Percentiles rank a stretch among this genome's conserved stretches.
These are phyloP conservation scores for Zophobas atratus DNA, from an alignment of 1,140 invertebrate species.

Conservation along the genomic window DNA sequence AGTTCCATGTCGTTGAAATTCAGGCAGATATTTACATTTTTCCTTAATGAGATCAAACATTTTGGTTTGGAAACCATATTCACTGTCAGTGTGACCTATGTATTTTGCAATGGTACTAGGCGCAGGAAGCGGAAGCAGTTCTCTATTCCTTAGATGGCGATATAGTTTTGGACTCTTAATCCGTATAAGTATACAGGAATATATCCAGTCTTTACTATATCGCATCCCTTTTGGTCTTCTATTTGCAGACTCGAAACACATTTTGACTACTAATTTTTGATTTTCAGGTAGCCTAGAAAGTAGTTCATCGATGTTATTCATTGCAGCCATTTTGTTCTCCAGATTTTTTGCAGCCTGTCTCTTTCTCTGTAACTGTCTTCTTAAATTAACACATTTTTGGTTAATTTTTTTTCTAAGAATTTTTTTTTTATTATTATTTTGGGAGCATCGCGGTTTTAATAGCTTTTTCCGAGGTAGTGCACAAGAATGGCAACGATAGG, in stretches of 20 bases:
- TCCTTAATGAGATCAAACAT: slow-evolving; percentile 37
- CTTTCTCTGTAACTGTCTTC: too few species aligned
- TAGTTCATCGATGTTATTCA: not conserved
- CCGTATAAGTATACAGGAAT: slow-evolving; percentile 26
- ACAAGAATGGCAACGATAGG: too few species aligned
- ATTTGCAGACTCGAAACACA: not conserved
- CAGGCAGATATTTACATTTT: slow-evolving; percentile 31
- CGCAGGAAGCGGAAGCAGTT: slow-evolving; percentile 17
- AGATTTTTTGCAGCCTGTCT: too few species aligned
- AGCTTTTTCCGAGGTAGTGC: too few species aligned
- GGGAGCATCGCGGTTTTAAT: too few species aligned
- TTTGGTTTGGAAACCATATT: slow-evolving; percentile 37
- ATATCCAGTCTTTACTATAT: slow-evolving; percentile 33
- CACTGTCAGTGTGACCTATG: slow-evolving; percentile 16
- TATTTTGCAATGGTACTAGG: slow-evolving; percentile 10
- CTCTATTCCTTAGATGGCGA: slow-evolving; percentile 11
- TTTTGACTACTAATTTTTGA: not conserved
- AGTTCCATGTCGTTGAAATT: slow-evolving; percentile 7
- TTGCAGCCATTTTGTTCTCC: too few species aligned
- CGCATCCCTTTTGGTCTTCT: not conserved
- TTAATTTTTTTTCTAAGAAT: too few species aligned
- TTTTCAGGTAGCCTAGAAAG: slow-evolving; percentile 13
- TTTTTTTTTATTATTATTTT: too few species aligned
- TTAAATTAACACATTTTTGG: too few species aligned
- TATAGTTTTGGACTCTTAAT: slow-evolving; percentile 21